These are phyloP conservation scores for Timema cristinae DNA, from an alignment of 2,888 invertebrate species.

Conservation along the genomic window DNA sequence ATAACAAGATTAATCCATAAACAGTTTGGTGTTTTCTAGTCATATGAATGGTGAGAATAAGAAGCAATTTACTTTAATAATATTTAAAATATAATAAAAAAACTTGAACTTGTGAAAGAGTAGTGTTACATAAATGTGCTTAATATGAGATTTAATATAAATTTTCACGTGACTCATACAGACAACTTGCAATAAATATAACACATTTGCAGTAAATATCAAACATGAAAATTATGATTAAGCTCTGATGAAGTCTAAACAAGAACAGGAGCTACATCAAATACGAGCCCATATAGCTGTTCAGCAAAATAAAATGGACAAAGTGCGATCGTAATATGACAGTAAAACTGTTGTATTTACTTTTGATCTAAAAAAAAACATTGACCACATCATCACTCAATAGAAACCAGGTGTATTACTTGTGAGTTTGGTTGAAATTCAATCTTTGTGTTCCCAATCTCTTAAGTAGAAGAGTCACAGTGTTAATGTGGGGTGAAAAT, in stretches of 20 bases:
- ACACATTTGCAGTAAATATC: background rate
- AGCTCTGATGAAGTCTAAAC: background rate
- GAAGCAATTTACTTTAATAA: no score
- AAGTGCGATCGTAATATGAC: conserved; percentile 1
- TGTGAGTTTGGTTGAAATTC: background rate
- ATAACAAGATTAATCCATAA: no score
- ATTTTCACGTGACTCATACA: background rate
- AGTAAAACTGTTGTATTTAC: conserved; percentile 1
- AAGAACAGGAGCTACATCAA: conserved; percentile 4
- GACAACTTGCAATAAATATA: background rate
- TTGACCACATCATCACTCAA: background rate
- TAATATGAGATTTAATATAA: conserved; percentile 2
- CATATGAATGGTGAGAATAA: no score
- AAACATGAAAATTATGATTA: background rate
- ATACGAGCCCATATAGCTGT: background rate
- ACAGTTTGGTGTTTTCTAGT: no score
- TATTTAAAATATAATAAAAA: no score
- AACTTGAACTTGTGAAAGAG: background rate
- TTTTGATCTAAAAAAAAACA: conserved; percentile 7
- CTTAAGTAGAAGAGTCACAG: conserved; percentile 3
- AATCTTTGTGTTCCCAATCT: conserved; percentile 5
- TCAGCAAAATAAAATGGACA: conserved; percentile 1
- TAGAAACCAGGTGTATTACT: conserved; percentile 5
- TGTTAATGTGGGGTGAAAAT: conserved; percentile 3
- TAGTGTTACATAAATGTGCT: background rate